phyloP scores from a whole-genome alignment of 2,797 vertebrate genomes.

The Ibycter americanus region DNA sequence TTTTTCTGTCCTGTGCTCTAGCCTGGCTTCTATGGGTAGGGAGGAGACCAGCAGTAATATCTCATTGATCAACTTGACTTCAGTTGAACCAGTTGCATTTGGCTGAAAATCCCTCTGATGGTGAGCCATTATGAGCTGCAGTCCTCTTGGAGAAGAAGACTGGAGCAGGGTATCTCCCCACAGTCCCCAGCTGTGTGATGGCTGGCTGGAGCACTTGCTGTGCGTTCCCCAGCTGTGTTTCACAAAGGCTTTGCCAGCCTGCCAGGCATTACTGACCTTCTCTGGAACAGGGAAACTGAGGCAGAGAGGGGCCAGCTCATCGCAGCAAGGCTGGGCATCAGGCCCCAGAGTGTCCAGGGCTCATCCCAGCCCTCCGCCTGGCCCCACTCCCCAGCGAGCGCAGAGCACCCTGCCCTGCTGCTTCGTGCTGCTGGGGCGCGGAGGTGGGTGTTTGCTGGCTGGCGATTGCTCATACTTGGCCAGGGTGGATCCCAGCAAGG shows the following conservation, averaged over 20 bases:
- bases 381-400: neutral
- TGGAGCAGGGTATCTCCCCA: neutral
- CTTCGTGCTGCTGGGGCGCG: neutral
- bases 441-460: neutral
- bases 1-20: neutral
- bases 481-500: neutral
- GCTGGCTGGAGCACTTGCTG: accelerated
- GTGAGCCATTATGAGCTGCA: neutral
- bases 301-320: neutral
- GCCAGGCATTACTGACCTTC: neutral
- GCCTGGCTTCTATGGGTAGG: neutral
- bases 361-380: accelerated
- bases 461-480: accelerated
- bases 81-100: neutral
- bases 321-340: accelerated
- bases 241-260: neutral
- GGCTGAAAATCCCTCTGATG: neutral
- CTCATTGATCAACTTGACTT: neutral
- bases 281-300: neutral
- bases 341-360: neutral
- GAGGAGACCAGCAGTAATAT: neutral
- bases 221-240: neutral
- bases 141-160: neutral
- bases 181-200: accelerated
- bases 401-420: neutral